Evolutionary conservation across 2,113 vertebrate genomes (phyloP), one percentile per base, ranked within the genome.

Genomic region (Psittacus erithacus): DNA sequence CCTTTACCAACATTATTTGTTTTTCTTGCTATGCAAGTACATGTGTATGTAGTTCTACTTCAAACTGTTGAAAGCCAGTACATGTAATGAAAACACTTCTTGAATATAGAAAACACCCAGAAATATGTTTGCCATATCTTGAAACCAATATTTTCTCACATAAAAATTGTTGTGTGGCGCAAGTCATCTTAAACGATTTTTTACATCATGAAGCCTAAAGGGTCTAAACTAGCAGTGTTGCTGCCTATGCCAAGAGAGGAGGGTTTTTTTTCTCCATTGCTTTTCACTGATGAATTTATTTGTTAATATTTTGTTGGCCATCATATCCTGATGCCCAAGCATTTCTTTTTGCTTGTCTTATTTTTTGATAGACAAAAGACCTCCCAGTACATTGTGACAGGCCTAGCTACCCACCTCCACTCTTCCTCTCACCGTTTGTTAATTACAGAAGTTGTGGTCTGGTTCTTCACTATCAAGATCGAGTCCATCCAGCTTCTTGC

Each of bases 361-460:
- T 33, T 52, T 90, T 75, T 39, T 67, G 47, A 13, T 83, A 97
- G 97, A 85, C 38, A 17, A 95, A 96, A 91, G 90, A 64, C 6
- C n/a, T 90, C 29, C 82, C 18, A 2, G 86, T 31, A 22, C 47
- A 82, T 20, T 39, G 79, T 57, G 95, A 88, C 67, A 79, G 17
- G 77, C 23, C 53, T 39, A 74, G 13, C 27, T 94, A 35, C 65
- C 90, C 86, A 81, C 67, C 95, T 41, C 97, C 97, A 5, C 65
- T 96, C 35, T 85, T 84, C 46, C 55, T 93, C 20, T 86, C 96
- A 19, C 77, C 89, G 0, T 97, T 91, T 75, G 79, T 69, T 71
- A 90, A 5, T 63, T 88, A 88, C 39, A 73, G 92, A 41, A 83
- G 35, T 9, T 97, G 96, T 7, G 55, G 78, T 35, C 47, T 95